Conservation (phyloP, 1,140 invertebrate species). For the Drosophila hydei region DNA sequence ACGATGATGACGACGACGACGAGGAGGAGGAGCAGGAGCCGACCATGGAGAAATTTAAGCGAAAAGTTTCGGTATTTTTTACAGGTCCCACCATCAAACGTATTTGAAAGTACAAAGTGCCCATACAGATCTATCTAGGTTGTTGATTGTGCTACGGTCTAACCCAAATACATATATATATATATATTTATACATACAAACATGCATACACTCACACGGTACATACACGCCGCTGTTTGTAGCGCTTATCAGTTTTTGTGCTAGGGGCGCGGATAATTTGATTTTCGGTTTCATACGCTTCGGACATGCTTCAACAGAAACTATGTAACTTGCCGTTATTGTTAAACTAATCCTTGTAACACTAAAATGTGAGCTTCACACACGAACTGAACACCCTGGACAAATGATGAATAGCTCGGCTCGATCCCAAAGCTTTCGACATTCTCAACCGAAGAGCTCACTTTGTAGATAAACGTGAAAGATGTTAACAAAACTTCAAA, state of each 20-base stretch:
- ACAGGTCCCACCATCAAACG: conserved; percentile 83
- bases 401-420: not conserved
- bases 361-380: too few species aligned
- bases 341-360: too few species aligned
- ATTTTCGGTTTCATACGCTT: conserved; percentile 26
- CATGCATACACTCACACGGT: conserved; percentile 4
- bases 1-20: conserved; percentile 52
- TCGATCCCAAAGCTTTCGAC: not conserved
- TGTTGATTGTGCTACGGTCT: conserved; percentile 45
- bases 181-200: not conserved
- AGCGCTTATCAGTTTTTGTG: conserved; percentile 34
- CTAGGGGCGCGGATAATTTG: conserved; percentile 1
- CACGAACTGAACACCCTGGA: too few species aligned
- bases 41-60: conserved; percentile 82
- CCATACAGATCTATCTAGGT: conserved; percentile 36
- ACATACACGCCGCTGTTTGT: too few species aligned
- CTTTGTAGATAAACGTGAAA: conserved; percentile 7
- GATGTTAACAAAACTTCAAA: not conserved
- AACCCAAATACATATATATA: conserved; percentile 11
- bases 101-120: conserved; percentile 81
- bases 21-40: conserved; percentile 71
- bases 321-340: not conserved
- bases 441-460: conserved; percentile 1
- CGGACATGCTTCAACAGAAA: too few species aligned
- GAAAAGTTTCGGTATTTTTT: conserved; percentile 83